A percentile compares a stretch with the other conserved stretches of the same genome.
Conservation (phyloP, 2,888 invertebrate species). For the Drosophila setosimentum region DNA sequence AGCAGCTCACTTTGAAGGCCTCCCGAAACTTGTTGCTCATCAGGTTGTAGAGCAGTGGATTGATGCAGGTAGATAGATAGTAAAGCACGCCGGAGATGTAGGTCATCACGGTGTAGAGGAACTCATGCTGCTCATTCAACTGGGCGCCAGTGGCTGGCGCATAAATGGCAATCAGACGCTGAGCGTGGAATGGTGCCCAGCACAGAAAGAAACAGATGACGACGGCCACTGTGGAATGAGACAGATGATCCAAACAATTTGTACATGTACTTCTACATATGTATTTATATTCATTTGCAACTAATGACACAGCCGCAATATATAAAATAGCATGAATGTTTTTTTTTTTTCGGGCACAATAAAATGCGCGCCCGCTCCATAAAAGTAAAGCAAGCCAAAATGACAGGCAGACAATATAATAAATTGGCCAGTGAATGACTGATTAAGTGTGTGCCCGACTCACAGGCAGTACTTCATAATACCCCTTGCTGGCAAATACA, state of each 20-base stretch:
- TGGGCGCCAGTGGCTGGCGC: constrained; percentile 81
- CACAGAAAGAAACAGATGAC: constrained; percentile 96
- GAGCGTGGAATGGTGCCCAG: constrained; percentile 97
- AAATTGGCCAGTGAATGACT: constrained; percentile 65
- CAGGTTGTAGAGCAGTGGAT: constrained; percentile 96
- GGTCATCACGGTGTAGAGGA: constrained; percentile 84
- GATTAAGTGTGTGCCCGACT: constrained; percentile 58
- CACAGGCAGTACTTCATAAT: background rate
- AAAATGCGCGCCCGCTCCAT: constrained; percentile 44
- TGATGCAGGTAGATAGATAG: constrained; percentile 96
- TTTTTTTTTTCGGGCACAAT: constrained; percentile 29
- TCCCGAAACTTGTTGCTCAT: constrained; percentile 97
- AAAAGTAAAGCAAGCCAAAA: constrained; percentile 61
- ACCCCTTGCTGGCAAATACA: constrained; percentile 13
- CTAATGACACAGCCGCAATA: constrained; percentile 17
- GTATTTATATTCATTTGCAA: constrained; percentile 25
- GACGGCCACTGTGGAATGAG: constrained; percentile 89
- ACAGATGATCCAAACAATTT: constrained; percentile 31
- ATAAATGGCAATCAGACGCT: constrained; percentile 90
- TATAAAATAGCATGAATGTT: background rate
- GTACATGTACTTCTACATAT: constrained; percentile 14
- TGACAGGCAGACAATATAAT: constrained; percentile 50
- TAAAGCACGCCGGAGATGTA: constrained; percentile 95
- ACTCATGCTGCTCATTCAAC: constrained; percentile 70
- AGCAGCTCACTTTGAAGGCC: constrained; percentile 92